Evolutionary conservation across 2,888 invertebrate species (phyloP).

Genomic region (Nomada goodeniana): DNA sequence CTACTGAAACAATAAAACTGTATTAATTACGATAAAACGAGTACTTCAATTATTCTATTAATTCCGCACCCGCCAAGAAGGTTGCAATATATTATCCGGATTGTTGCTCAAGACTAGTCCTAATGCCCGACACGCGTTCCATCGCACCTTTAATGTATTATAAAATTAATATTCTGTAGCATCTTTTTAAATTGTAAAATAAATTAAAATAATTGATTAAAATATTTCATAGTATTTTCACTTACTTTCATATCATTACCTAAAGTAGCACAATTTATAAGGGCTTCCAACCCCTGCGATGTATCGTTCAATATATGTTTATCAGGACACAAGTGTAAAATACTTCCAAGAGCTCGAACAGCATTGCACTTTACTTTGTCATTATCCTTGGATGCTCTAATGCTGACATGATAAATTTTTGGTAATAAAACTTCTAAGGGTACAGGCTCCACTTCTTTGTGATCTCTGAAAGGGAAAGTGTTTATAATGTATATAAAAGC

Average conservation of each 20-base stretch:
- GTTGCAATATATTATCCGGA: conserved; percentile 81
- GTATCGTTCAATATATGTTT: conserved; percentile 85
- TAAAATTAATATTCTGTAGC: not conserved
- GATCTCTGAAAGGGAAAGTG: conserved; percentile 83
- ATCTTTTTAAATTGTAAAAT: not conserved
- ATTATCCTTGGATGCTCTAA: conserved; percentile 88
- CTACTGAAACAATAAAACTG: conserved; percentile 82
- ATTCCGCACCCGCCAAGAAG: conserved; percentile 84
- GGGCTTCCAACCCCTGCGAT: conserved; percentile 88
- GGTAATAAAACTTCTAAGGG: conserved; percentile 88
- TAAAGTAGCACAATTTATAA: conserved; percentile 89
- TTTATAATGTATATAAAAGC: not conserved
- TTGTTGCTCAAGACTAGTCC: conserved; percentile 90
- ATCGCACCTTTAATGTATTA: conserved; percentile 86
- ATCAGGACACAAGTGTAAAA: conserved; percentile 87
- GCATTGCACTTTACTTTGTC: conserved; percentile 94
- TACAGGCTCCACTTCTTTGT: conserved; percentile 87
- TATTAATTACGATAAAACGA: conserved; percentile 16
- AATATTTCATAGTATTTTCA: conserved; percentile 13
- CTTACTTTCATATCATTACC: conserved; percentile 92
- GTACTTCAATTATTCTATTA: not conserved
- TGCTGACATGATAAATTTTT: conserved; percentile 89
- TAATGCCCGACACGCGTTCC: conserved; percentile 96
- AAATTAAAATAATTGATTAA: not conserved
- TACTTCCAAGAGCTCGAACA: conserved; percentile 92